These are phyloP conservation scores for Monodelphis domestica DNA, from an alignment of 2,797 vertebrate species.

Conservation along the genomic window DNA sequence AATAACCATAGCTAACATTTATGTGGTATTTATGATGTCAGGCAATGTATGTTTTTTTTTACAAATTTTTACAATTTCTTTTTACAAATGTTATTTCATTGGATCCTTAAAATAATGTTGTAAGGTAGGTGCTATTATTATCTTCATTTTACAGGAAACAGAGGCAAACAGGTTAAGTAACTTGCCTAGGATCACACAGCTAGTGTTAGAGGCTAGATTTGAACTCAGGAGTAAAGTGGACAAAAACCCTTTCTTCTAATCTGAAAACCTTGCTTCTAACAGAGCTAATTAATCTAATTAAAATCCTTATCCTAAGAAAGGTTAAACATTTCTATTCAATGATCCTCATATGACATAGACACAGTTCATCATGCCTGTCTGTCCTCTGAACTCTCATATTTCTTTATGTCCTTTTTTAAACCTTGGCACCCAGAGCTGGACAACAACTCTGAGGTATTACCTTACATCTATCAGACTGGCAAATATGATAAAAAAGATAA, in stretches of 20 bases:
- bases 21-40: neutral
- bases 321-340: neutral
- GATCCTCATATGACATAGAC: neutral
- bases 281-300: too few relatives aligned
- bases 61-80: too few relatives aligned
- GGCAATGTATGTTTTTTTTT: too few relatives aligned
- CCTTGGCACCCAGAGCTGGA: neutral
- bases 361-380: neutral
- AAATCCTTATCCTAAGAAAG: too few relatives aligned
- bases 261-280: too few relatives aligned
- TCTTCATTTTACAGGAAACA: neutral
- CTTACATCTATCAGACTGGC: too few relatives aligned
- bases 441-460: too few relatives aligned
- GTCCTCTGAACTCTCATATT: neutral
- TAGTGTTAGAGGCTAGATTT: neutral
- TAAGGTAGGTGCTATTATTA: neutral
- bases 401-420: neutral
- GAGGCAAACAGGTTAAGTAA: neutral
- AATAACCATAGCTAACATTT: neutral
- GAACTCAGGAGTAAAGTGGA: too few relatives aligned
- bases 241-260: too few relatives aligned
- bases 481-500: too few relatives aligned
- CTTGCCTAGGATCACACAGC: neutral
- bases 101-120: neutral
- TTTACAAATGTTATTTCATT: neutral